A percentile compares a stretch with the other conserved stretches of the same genome.
phyloP scores from a whole-genome alignment of 1,140 invertebrate genomes.

The Cydia amplana region DNA sequence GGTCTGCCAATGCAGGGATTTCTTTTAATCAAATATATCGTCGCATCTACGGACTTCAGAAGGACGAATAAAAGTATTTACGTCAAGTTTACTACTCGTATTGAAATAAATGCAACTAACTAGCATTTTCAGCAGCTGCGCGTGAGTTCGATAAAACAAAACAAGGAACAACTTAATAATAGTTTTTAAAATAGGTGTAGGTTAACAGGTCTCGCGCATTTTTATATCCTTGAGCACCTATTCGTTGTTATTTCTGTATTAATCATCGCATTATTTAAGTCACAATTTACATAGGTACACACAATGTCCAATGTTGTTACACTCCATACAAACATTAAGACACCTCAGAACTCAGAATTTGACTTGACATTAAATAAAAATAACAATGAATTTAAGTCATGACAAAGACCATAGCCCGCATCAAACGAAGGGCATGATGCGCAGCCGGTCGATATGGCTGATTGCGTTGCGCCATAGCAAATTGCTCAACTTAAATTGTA shows the following conservation, averaged over 20 bases:
- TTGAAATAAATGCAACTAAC: background rate
- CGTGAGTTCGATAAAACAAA: background rate
- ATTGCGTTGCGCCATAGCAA: slow-evolving; percentile 44
- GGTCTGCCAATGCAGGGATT: slow-evolving; percentile 34
- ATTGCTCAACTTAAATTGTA: slow-evolving; percentile 40
- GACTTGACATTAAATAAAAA: background rate
- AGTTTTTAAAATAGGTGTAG: background rate
- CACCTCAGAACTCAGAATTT: no score
- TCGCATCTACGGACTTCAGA: background rate
- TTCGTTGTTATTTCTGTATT: no score
- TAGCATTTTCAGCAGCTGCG: background rate
- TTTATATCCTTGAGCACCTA: no score
- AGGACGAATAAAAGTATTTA: background rate
- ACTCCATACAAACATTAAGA: no score
- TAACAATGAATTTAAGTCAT: background rate
- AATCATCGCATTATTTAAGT: no score
- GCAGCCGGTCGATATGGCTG: slow-evolving; percentile 34
- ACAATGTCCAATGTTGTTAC: no score
- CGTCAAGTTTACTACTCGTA: background rate
- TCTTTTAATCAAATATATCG: slow-evolving; percentile 28
- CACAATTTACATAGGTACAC: no score
- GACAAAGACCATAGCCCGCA: background rate
- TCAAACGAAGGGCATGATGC: slow-evolving; percentile 15
- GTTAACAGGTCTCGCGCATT: no score
- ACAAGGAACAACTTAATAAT: background rate